Conservation (phyloP, 1,140 invertebrate species). For the Hirudo medicinalis region DNA sequence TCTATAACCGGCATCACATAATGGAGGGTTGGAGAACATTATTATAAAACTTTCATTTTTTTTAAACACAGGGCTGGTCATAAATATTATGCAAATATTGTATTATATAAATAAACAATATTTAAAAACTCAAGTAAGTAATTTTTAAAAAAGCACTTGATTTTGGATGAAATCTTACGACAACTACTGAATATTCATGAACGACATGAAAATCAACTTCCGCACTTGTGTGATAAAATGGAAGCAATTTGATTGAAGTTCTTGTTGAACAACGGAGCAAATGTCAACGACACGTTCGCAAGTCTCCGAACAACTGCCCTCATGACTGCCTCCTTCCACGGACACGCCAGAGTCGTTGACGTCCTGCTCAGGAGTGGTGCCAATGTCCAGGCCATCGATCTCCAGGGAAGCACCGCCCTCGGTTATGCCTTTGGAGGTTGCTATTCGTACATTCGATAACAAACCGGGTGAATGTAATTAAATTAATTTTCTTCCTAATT, state of each 20-base stretch:
- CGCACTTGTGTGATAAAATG: neutral
- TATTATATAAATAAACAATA: too few relatives aligned
- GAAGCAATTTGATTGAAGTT: neutral
- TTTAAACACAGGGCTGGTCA: too few relatives aligned
- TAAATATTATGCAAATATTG: too few relatives aligned
- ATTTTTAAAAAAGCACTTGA: too few relatives aligned
- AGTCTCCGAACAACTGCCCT: conserved; percentile 21
- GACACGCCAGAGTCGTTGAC: conserved; percentile 18
- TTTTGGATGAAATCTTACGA: too few relatives aligned
- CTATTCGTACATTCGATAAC: neutral
- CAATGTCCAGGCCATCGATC: conserved; percentile 19
- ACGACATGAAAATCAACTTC: neutral
- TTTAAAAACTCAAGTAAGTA: too few relatives aligned
- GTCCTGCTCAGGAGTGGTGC: conserved; percentile 20
- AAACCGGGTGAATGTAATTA: neutral
- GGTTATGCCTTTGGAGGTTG: conserved; percentile 22
- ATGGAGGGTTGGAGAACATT: too few relatives aligned
- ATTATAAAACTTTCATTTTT: too few relatives aligned
- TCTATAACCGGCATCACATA: too few relatives aligned
- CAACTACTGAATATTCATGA: neutral
- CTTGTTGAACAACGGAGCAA: conserved; percentile 17
- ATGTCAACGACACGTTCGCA: conserved; percentile 19
- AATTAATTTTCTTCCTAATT: neutral
- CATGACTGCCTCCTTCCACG: conserved; percentile 24
- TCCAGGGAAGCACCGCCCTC: conserved; percentile 20